Evolutionary conservation across 2,888 invertebrate species (phyloP), one percentile per base, ranked within the genome.

Genomic region (Phymatocera aterrima): DNA sequence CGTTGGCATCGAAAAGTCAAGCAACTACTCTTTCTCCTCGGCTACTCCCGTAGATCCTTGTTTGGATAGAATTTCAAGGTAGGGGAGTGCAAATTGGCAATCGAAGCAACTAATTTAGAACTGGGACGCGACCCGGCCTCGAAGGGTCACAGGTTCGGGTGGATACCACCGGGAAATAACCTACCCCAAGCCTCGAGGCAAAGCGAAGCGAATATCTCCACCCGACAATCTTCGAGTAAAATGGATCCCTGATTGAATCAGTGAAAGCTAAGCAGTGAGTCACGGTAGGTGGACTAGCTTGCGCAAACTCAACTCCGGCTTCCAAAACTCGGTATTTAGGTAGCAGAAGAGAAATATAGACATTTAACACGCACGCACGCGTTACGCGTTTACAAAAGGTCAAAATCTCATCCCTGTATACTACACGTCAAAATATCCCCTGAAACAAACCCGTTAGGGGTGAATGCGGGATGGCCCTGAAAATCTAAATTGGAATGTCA

Each of bases 131-230:
- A 75, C 75, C 75, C 60, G 75, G 75, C 37, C 75, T 57, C 57
- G 57, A 24, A 75, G 72, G 75, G 75, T 75, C 75, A 75, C 57
- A 60, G 75, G 57, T 37, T 51, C 57, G 75, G 75, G 57, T 48
- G n/a, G n/a, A 37, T n/a, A 54, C 57, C 40, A 12, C 57, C 40
- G 57, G 84, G 84, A 83, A 80, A 43, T 82, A 83, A 84, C 83
- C 87, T 87, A 87, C 87, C 87, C 87, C 85, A 88, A 87, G 85
- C 86, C 87, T 87, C 85, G 87, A 86, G 86, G 87, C 85, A 34
- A 78, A 28, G 57, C 57, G 57, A 57, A 57, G 57, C 57, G 80
- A 84, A 79, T 83, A 84, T 84, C 82, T 83, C 79, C 78, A 79
- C 81, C 80, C 74, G 40, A 75, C 75, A 75, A 75, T 75, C 75